phyloP scores from a whole-genome alignment of 2,113 vertebrate species.

The Crotalus horridus region DNA sequence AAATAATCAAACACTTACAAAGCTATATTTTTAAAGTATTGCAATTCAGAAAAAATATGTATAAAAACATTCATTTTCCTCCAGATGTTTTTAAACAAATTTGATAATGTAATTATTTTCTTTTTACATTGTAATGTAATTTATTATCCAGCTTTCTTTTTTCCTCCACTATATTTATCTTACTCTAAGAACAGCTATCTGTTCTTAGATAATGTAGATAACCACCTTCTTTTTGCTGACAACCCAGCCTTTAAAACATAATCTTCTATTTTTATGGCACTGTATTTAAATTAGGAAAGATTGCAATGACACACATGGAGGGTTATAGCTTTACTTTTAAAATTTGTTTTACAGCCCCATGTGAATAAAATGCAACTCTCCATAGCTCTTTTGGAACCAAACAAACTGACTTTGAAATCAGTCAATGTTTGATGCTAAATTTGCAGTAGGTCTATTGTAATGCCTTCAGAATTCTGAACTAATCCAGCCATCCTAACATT shows the following conservation, averaged over 20 bases:
- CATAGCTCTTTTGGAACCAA: not conserved
- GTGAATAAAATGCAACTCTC: not conserved
- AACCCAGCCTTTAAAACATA: not conserved
- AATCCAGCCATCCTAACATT: not conserved
- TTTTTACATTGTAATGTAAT: not conserved
- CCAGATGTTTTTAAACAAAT: not conserved
- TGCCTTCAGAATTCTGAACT: not conserved
- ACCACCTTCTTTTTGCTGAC: slow-evolving; percentile 5
- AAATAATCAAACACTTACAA: not conserved
- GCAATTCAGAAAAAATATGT: not conserved
- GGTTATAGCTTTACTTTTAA: not conserved
- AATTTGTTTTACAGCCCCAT: not conserved
- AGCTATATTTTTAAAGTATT: not conserved
- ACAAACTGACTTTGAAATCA: not conserved
- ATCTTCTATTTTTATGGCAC: slow-evolving; percentile 3
- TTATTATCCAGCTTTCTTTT: not conserved
- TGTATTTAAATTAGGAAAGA: not conserved
- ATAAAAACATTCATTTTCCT: not conserved
- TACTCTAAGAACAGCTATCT: not conserved
- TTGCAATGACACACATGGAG: not conserved
- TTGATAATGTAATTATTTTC: not conserved
- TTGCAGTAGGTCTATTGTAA: not conserved
- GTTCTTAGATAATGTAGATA: slow-evolving; percentile 3
- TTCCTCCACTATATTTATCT: not conserved
- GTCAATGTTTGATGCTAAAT: not conserved